Evolutionary conservation across 2,113 vertebrate genomes (phyloP).

Genomic region (Oncorhynchus mykiss): DNA sequence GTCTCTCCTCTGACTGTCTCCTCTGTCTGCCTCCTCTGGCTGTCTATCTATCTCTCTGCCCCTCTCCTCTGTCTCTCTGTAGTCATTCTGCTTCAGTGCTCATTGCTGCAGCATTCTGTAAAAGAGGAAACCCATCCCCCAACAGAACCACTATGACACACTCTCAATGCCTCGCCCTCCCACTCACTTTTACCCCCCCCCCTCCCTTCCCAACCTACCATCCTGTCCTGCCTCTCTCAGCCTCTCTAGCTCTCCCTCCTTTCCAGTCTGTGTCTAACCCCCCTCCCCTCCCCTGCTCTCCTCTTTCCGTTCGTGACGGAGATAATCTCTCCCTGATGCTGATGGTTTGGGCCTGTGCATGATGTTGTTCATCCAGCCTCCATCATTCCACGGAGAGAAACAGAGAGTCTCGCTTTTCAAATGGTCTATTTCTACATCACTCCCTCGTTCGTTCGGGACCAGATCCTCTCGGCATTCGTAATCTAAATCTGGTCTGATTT

Average conservation of each 20-base stretch:
- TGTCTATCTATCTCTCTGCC: too few relatives aligned
- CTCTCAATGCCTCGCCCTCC: not conserved
- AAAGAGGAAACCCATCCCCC: not conserved
- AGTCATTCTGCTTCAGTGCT: not conserved
- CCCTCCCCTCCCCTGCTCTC: not conserved
- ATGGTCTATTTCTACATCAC: constrained; percentile 1
- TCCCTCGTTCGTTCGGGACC: not conserved
- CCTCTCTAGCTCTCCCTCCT: not conserved
- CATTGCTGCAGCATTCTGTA: not conserved
- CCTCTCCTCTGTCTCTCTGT: not conserved
- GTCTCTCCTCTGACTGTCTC: too few relatives aligned
- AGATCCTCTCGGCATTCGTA: not conserved
- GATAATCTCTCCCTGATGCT: constrained; percentile 19
- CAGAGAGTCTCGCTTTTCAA: constrained; percentile 19
- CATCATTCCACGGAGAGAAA: constrained; percentile 14
- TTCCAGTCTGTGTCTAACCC: not conserved
- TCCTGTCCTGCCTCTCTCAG: not conserved
- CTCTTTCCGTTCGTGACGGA: constrained; percentile 5
- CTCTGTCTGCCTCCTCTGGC: too few relatives aligned
- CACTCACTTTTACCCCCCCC: not conserved
- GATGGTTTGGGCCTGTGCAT: constrained; percentile 34
- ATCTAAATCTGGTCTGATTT: constrained; percentile 6
- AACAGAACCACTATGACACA: not conserved
- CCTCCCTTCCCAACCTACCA: not conserved
- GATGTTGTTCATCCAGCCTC: constrained; percentile 17